Evolutionary conservation across 2,888 invertebrate genomes (phyloP).

Genomic region (Helicoverpa assulta): DNA sequence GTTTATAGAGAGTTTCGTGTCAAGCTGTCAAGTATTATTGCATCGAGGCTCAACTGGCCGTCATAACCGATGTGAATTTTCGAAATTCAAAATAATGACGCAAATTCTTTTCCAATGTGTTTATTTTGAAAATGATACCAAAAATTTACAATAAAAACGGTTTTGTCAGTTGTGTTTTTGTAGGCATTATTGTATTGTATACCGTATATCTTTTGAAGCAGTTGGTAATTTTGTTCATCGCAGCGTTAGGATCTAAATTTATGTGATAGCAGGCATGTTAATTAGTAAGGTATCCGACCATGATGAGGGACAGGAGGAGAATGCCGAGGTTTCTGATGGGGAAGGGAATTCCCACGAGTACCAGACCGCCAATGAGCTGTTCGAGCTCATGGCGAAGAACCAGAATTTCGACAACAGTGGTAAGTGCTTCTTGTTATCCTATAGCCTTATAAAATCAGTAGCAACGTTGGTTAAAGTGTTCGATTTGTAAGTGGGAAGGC

Average conservation of each 20-base stretch:
- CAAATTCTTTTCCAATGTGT: slow-evolving; percentile 58
- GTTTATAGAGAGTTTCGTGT: neutral
- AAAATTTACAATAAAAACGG: slow-evolving; percentile 78
- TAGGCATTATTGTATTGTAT: slow-evolving; percentile 69
- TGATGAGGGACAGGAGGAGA: slow-evolving; percentile 60
- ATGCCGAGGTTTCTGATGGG: slow-evolving; percentile 33
- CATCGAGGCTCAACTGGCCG: slow-evolving; percentile 13
- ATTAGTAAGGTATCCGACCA: slow-evolving; percentile 77
- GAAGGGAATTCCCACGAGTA: slow-evolving; percentile 68
- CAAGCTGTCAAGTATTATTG: neutral
- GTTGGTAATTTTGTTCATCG: slow-evolving; percentile 58
- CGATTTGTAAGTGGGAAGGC: too few species aligned
- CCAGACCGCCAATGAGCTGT: slow-evolving; percentile 78
- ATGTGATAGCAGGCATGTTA: slow-evolving; percentile 76
- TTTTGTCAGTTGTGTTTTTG: slow-evolving; percentile 76
- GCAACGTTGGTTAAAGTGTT: too few species aligned
- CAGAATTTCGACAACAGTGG: slow-evolving; percentile 68
- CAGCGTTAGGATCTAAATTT: slow-evolving; percentile 70
- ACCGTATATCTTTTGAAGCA: slow-evolving; percentile 49
- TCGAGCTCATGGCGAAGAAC: slow-evolving; percentile 77
- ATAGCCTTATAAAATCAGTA: too few species aligned
- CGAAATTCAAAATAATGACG: slow-evolving; percentile 72
- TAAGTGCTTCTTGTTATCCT: slow-evolving; percentile 54
- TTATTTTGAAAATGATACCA: slow-evolving; percentile 71
- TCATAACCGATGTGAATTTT: slow-evolving; percentile 40